Conservation (phyloP, 2,888 invertebrate species). For the Pedicia rivosa region DNA sequence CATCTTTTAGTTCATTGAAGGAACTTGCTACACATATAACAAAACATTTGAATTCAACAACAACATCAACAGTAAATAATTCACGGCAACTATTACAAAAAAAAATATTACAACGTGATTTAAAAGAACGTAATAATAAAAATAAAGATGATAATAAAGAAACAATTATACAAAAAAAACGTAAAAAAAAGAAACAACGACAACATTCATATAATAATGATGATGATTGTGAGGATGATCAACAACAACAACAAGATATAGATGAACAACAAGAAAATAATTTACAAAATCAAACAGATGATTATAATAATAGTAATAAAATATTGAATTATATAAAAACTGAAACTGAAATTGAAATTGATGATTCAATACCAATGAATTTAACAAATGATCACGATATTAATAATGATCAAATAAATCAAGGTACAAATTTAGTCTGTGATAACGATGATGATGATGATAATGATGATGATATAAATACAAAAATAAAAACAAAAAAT, state of each 20-base stretch:
- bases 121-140: slow-evolving; percentile 37
- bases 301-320: too few species aligned
- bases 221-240: slow-evolving; percentile 2
- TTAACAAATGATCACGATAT: slow-evolving; percentile 15
- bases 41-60: slow-evolving; percentile 13
- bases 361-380: slow-evolving; percentile 21
- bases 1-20: slow-evolving; percentile 22
- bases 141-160: too few species aligned
- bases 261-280: slow-evolving; percentile 6
- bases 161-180: slow-evolving; percentile 7
- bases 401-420: slow-evolving; percentile 3
- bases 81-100: slow-evolving; percentile 34
- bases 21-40: slow-evolving; percentile 23
- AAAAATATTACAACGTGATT: slow-evolving; percentile 50
- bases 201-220: too few species aligned
- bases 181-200: slow-evolving; percentile 8
- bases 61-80: slow-evolving; percentile 11
- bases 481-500: slow-evolving; percentile 1
- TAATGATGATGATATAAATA: slow-evolving; percentile 8
- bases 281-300: slow-evolving; percentile 11
- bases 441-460: slow-evolving; percentile 9
- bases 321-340: too few species aligned
- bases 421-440: slow-evolving; percentile 15
- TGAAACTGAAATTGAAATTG: slow-evolving; percentile 3
- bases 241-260: slow-evolving; percentile 8